Percentiles rank a stretch among this genome's conserved stretches.
These are phyloP conservation scores for Hystrix cristata DNA, from an alignment of 2,113 vertebrate genomes.

Conservation along the genomic window DNA sequence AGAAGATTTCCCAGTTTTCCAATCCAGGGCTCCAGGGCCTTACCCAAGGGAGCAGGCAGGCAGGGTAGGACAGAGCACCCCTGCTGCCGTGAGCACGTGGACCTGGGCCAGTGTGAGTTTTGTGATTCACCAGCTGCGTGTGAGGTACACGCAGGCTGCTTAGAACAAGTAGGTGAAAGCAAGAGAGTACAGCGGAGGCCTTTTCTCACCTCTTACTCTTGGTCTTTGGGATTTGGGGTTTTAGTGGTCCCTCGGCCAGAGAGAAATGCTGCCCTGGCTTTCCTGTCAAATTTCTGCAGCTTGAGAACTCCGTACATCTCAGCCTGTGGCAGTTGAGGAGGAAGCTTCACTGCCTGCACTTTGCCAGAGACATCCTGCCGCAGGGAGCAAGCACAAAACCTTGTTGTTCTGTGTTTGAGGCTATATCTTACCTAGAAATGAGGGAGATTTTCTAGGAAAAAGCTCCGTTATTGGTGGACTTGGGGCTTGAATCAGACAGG, in stretches of 20 bases:
- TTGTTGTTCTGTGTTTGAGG: neutral
- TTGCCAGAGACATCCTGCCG: too few relatives aligned
- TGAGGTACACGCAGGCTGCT: neutral
- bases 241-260: neutral
- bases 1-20: neutral
- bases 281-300: neutral
- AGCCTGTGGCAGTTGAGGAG: neutral
- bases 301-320: neutral
- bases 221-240: neutral
- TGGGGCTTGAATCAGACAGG: neutral
- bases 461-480: neutral
- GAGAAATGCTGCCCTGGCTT: neutral
- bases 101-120: neutral
- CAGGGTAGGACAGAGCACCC: neutral
- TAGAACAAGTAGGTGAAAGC: neutral
- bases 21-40: accelerated
- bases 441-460: neutral
- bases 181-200: neutral
- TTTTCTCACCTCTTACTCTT: neutral
- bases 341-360: neutral
- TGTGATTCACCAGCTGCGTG: neutral
- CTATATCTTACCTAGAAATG: neutral
- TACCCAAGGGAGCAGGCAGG: neutral
- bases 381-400: neutral
- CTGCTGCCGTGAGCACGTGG: neutral